phyloP scores from a whole-genome alignment of 2,888 invertebrate genomes.

The Athripsodes cinereus region DNA sequence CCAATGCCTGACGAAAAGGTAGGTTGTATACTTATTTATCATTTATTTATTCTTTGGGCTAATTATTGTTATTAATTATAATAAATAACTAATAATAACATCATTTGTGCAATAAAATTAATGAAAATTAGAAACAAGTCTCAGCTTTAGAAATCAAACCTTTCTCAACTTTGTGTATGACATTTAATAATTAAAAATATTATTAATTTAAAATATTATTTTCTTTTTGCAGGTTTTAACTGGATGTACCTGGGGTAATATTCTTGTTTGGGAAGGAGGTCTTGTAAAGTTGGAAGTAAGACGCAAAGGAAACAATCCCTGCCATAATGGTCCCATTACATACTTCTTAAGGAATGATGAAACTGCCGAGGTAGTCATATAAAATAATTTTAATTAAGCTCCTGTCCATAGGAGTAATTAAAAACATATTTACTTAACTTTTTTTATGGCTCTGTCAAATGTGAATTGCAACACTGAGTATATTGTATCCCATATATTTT shows the following conservation, averaged over 20 bases:
- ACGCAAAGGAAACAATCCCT: constrained; percentile 61
- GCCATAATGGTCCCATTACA: constrained; percentile 68
- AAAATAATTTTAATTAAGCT: no score
- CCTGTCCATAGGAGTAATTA: no score
- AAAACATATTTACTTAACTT: no score
- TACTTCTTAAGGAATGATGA: constrained; percentile 32
- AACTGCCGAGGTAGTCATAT: constrained; percentile 35
- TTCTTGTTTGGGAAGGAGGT: constrained; percentile 86
- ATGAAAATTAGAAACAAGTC: no score
- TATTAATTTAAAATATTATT: not conserved
- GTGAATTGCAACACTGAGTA: no score
- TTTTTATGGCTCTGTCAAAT: no score
- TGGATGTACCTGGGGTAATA: constrained; percentile 87
- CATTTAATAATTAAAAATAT: not conserved
- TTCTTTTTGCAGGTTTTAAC: constrained; percentile 60
- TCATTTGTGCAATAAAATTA: no score
- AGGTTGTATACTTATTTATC: constrained; percentile 5
- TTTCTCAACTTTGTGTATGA: not conserved
- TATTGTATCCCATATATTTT: no score
- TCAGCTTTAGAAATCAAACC: no score
- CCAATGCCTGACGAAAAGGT: constrained; percentile 88
- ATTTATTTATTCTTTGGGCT: not conserved
- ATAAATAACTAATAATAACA: no score
- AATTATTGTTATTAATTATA: no score
- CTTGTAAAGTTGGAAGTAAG: constrained; percentile 80